Percentiles rank a stretch among this genome's conserved stretches.
Evolutionary conservation across 2,113 vertebrate genomes (phyloP).

Genomic region (Lepus americanus): DNA sequence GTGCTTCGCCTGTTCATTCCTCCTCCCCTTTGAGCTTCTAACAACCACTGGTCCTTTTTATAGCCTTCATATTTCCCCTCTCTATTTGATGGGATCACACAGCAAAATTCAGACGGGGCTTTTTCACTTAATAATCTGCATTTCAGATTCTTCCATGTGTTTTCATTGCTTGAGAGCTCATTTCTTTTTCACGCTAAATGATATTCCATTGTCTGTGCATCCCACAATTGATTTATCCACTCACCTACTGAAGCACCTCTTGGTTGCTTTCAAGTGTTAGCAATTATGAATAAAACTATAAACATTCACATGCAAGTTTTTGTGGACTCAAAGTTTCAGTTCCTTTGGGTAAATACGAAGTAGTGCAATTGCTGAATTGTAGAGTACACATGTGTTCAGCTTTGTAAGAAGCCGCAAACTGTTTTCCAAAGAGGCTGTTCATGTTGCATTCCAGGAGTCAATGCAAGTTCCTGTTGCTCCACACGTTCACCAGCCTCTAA

Average conservation of each 20-base stretch:
- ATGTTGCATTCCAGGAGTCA: background rate
- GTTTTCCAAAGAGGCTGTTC: background rate
- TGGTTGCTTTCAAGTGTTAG: background rate
- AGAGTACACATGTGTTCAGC: no score
- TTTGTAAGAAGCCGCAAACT: background rate
- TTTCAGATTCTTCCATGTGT: background rate
- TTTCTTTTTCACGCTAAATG: background rate
- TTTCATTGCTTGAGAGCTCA: background rate
- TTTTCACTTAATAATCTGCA: background rate
- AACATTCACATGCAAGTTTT: background rate
- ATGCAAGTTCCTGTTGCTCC: background rate
- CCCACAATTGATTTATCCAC: no score
- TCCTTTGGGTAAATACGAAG: background rate
- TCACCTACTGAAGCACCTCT: background rate
- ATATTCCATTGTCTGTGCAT: background rate
- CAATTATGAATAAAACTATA: background rate
- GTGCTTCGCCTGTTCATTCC: background rate
- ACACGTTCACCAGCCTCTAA: background rate
- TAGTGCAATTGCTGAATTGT: no score
- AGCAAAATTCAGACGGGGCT: background rate
- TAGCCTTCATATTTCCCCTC: background rate
- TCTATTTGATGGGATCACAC: background rate
- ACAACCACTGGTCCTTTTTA: background rate
- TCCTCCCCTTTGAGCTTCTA: background rate
- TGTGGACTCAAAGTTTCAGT: background rate